A percentile compares a stretch with the other conserved stretches of the same genome.
These are phyloP conservation scores for Drosophila neonasuta DNA, from an alignment of 2,888 invertebrate species.

Conservation along the genomic window DNA sequence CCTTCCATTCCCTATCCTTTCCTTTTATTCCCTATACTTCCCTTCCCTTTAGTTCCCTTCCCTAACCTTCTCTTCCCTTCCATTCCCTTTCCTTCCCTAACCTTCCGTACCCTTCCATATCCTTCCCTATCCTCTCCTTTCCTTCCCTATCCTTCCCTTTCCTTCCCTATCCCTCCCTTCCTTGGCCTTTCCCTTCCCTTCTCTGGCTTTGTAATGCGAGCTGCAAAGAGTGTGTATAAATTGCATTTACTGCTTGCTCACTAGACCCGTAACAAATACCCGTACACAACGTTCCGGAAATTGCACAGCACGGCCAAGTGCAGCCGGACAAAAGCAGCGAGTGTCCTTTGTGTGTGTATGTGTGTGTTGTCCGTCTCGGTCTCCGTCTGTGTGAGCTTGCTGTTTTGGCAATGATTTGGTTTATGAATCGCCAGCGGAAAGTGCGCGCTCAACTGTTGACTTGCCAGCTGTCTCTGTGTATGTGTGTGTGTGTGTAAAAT, in stretches of 20 bases:
- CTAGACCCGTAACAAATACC: slow-evolving; percentile 35
- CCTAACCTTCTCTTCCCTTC: no score
- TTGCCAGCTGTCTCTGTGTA: slow-evolving; percentile 24
- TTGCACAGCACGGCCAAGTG: slow-evolving; percentile 58
- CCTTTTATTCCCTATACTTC: no score
- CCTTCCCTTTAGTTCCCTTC: no score
- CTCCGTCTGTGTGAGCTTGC: slow-evolving; percentile 24
- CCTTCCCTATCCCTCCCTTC: no score
- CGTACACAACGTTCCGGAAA: slow-evolving; percentile 52
- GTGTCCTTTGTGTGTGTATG: slow-evolving; percentile 44
- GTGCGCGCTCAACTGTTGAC: slow-evolving; percentile 42
- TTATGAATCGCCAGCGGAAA: slow-evolving; percentile 52
- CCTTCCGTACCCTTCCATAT: no score
- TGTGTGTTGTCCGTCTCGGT: slow-evolving; percentile 1
- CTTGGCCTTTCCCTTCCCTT: no score
- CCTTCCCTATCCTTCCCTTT: no score
- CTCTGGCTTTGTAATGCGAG: background rate
- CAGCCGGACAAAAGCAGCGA: slow-evolving; percentile 54
- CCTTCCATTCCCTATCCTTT: no score
- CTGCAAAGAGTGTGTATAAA: slow-evolving; percentile 46
- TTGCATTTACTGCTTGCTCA: slow-evolving; percentile 51
- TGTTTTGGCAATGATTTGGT: slow-evolving; percentile 58
- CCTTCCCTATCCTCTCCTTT: no score
- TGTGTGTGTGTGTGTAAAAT: slow-evolving; percentile 24
- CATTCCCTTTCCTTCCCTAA: no score